These are phyloP conservation scores for Enteromius argenteus DNA, from an alignment of 2,797 vertebrate genomes.

Conservation along the genomic window DNA sequence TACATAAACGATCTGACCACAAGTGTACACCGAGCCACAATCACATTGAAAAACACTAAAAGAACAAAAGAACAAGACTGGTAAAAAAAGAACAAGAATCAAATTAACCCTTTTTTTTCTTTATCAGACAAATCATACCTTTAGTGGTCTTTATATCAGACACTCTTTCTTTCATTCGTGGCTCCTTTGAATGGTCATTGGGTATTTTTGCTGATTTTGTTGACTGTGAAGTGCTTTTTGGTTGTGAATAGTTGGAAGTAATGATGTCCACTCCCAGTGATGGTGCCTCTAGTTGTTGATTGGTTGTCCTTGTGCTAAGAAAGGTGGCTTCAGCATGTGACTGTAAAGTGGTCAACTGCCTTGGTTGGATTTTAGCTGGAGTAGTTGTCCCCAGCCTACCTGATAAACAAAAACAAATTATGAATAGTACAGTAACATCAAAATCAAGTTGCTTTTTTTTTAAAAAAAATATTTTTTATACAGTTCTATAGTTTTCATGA, in stretches of 20 bases:
- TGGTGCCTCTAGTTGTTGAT: constrained; percentile 47
- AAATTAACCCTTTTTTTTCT: neutral
- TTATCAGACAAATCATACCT: constrained; percentile 66
- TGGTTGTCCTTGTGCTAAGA: constrained; percentile 36
- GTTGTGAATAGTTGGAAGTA: constrained; percentile 54
- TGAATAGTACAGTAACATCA: neutral
- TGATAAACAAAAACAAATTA: constrained; percentile 59
- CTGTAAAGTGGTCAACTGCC: constrained; percentile 55
- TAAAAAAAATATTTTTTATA: no score
- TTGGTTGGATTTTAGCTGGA: constrained; percentile 42
- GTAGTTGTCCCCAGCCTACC: constrained; percentile 48
- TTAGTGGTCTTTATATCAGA: constrained; percentile 56
- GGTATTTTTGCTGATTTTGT: constrained; percentile 50
- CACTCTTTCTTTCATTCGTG: constrained; percentile 31
- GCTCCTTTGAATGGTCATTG: constrained; percentile 42
- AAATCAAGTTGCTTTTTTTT: neutral
- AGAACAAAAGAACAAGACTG: neutral
- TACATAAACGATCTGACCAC: neutral
- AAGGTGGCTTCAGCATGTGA: constrained; percentile 33
- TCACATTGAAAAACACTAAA: neutral
- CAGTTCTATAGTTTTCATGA: neutral
- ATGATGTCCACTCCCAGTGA: constrained; percentile 36
- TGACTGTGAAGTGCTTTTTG: constrained; percentile 57
- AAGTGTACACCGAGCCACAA: neutral
- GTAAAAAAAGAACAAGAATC: neutral